These are phyloP conservation scores for Micronycteris hirsuta DNA, from an alignment of 2,113 vertebrate genomes.

Conservation along the genomic window DNA sequence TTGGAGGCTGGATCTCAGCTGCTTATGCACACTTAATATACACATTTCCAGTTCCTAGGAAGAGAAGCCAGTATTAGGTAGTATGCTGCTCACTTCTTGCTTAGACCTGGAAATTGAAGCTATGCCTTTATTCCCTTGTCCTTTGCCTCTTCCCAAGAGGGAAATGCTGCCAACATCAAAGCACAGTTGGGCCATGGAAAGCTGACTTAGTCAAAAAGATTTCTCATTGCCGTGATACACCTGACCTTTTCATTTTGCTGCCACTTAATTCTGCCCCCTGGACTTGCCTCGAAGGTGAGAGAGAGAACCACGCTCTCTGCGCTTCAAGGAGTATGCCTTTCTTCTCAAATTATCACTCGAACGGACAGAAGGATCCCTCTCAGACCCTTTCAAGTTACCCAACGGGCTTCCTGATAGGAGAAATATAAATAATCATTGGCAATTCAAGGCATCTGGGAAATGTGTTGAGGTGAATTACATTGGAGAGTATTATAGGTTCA, in stretches of 20 bases:
- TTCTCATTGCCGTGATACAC: background rate
- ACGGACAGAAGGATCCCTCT: background rate
- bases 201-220: background rate
- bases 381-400: background rate
- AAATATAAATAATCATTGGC: background rate
- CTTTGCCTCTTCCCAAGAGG: background rate
- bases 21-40: background rate
- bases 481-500: background rate
- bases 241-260: background rate
- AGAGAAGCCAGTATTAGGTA: background rate
- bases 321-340: background rate
- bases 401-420: background rate
- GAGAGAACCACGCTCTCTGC: background rate
- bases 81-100: background rate
- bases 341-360: constrained; percentile 8
- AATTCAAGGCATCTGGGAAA: background rate
- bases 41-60: background rate
- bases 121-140: background rate
- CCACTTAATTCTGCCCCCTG: background rate
- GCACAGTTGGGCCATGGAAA: background rate
- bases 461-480: background rate
- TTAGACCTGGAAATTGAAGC: background rate
- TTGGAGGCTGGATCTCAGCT: background rate
- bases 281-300: background rate
- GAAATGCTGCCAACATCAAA: constrained; percentile 48